phyloP scores from a whole-genome alignment of 1,140 invertebrate genomes.

The Trichonephila inaurata region DNA sequence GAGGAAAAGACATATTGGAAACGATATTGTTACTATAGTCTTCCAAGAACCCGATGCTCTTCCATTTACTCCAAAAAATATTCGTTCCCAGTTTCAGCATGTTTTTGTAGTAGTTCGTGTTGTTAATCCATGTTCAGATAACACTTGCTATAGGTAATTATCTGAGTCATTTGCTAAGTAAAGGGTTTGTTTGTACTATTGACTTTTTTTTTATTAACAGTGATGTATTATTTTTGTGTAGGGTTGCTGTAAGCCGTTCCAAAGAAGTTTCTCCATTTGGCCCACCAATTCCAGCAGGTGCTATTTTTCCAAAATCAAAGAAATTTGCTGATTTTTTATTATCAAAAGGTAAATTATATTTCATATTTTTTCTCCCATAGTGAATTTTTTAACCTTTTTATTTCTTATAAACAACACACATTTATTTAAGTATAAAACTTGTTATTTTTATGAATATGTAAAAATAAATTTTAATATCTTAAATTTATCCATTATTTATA shows the following conservation, averaged over 20 bases:
- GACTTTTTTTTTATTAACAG: neutral
- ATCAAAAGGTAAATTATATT: slow-evolving; percentile 87
- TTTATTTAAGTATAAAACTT: no score
- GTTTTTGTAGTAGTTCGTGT: slow-evolving; percentile 97
- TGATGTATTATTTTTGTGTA: slow-evolving; percentile 80
- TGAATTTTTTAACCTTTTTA: no score
- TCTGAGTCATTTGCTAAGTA: slow-evolving; percentile 34
- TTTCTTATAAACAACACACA: no score
- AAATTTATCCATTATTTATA: neutral
- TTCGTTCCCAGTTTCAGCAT: slow-evolving; percentile 97
- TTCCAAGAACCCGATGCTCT: slow-evolving; percentile 97
- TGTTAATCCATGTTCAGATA: slow-evolving; percentile 94
- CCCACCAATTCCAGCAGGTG: slow-evolving; percentile 92
- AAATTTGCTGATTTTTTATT: slow-evolving; percentile 95
- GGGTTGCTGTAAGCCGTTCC: slow-evolving; percentile 94
- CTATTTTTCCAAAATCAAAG: slow-evolving; percentile 92
- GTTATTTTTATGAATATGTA: no score
- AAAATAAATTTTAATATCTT: neutral
- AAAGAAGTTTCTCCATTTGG: slow-evolving; percentile 98
- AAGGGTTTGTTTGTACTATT: neutral
- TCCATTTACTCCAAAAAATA: slow-evolving; percentile 95
- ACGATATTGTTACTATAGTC: slow-evolving; percentile 97
- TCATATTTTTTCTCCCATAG: no score
- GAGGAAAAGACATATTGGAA: slow-evolving; percentile 95
- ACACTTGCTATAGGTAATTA: slow-evolving; percentile 88